Evolutionary conservation across 35 echinoderm and acorn worm species (phyloP).

Genomic region (Lytechinus pictus): DNA sequence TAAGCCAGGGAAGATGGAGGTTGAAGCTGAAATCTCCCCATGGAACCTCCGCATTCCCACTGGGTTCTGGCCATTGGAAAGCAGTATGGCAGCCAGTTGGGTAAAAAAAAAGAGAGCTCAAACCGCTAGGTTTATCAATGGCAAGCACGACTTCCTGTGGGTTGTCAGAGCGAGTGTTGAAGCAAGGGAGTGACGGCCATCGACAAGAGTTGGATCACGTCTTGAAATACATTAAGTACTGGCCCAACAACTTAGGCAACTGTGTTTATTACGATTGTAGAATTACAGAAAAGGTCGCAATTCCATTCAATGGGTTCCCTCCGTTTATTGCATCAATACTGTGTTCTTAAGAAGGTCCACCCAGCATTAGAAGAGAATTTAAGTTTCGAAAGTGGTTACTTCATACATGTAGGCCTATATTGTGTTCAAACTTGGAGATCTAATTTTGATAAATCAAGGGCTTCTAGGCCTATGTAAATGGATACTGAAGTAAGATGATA

Average conservation of each 20-base stretch:
- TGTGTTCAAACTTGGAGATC: no score
- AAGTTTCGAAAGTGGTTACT: no score
- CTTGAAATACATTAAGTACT: background rate
- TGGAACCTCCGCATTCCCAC: background rate
- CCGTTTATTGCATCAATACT: no score
- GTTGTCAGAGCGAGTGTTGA: background rate
- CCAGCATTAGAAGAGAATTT: no score
- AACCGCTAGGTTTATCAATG: background rate
- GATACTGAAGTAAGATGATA: no score
- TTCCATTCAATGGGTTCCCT: no score
- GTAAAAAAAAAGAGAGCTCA: background rate
- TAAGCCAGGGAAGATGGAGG: background rate
- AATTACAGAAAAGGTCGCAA: background rate
- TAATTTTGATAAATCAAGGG: no score
- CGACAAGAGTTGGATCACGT: background rate
- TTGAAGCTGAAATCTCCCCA: background rate
- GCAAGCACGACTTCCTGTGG: conserved; percentile 12
- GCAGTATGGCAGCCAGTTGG: background rate
- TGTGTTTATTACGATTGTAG: background rate
- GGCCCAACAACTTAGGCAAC: background rate
- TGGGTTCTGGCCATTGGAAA: background rate
- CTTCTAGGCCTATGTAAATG: no score
- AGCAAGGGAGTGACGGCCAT: background rate
- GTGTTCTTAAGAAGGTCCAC: no score
- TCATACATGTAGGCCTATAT: no score